Base-by-base conservation (phyloP, 2,113 vertebrate genomes). In the Python bivittatus region DNA sequence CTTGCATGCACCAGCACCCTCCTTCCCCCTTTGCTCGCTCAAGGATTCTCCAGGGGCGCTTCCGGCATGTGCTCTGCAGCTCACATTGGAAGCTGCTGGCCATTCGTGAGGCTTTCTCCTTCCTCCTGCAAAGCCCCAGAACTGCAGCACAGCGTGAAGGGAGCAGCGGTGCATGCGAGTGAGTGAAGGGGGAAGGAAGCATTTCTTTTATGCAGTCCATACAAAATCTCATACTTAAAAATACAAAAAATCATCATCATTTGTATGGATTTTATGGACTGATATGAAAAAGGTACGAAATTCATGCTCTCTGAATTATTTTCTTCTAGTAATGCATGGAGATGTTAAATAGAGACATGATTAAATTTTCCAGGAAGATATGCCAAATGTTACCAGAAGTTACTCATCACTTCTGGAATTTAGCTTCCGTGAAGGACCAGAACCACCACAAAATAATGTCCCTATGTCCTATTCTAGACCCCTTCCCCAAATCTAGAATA, bases 231-330 rank as follows among this genome's bases (percentile, higher is more conserved):
- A n/a, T n/a, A n/a, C n/a, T n/a, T n/a, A n/a, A n/a, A n/a, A n/a
- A n/a, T n/a, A n/a, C n/a, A n/a, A n/a, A n/a, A n/a, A 29, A 56
- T 27, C 29, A 79, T 86, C 3, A 33, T 33, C 17, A 91, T n/a
- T n/a, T n/a, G n/a, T n/a, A n/a, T n/a, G n/a, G 53, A 48, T 93
- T 88, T 93, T 88, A 9, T 33, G 85, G 52, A 33, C 3, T 86
- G 52, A 86, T 54, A 56, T n/a, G 52, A 10, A n/a, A 86, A 86
- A 54, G 8, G 17, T 27, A 48, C 11, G 23, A 79, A 42, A 79
- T 17, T 79, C 33, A 7, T 38, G 6, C 6, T 79, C 7, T 17
- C 17, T 38, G 20, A 38, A 79, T 17, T 79, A 79, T 79, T n/a
- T 52, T 54, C 52, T 54, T 54, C 23, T n/a, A n/a, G 29, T 9